Evolutionary conservation across 2,797 vertebrate genomes (phyloP).

Genomic region (Tympanoctomys barrerae): DNA sequence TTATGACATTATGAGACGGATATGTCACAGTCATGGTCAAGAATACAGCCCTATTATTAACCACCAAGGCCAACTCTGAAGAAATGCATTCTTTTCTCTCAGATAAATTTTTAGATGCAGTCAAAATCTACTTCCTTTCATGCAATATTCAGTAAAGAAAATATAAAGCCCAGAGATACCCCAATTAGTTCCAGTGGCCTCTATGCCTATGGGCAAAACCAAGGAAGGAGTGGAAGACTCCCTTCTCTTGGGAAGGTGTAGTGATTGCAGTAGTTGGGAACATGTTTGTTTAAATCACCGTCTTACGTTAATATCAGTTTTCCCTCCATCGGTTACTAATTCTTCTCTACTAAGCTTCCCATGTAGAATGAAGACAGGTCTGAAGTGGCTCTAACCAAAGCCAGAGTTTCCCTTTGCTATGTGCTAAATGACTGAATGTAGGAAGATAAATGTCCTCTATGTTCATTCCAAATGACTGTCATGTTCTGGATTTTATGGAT

Average conservation of each 20-base stretch:
- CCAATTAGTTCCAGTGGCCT: neutral
- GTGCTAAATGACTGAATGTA: neutral
- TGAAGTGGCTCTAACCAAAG: neutral
- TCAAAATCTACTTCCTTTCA: constrained; percentile 9
- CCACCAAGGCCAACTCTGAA: neutral
- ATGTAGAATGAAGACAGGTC: neutral
- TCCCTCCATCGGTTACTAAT: neutral
- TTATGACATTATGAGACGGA: neutral
- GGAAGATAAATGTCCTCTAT: neutral
- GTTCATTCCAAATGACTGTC: neutral
- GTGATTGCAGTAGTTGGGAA: neutral
- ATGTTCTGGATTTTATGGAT: neutral
- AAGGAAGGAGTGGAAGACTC: neutral
- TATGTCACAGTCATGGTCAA: neutral
- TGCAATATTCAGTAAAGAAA: neutral
- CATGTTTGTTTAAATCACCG: neutral
- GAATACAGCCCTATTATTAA: neutral
- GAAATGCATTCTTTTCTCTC: neutral
- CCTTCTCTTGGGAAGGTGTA: neutral
- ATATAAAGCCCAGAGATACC: neutral
- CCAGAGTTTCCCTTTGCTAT: neutral
- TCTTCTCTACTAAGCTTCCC: neutral
- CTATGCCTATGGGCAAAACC: neutral
- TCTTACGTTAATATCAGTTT: neutral
- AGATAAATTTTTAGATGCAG: neutral